Evolutionary conservation across 2,797 vertebrate species (phyloP).

Genomic region (Bovichtus diacanthus): DNA sequence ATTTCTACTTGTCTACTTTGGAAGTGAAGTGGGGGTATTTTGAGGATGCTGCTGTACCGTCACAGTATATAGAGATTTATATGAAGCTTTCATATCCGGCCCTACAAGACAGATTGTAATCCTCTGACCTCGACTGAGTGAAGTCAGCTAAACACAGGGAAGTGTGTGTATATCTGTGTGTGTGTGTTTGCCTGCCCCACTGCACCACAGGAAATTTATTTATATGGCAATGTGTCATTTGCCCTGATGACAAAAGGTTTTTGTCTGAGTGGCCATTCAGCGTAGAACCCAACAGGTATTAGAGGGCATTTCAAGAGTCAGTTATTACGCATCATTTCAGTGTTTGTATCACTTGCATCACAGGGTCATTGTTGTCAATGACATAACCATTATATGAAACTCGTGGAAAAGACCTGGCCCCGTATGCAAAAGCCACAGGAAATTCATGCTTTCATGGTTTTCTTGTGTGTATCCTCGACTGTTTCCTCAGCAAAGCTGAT

Average conservation of each 20-base stretch:
- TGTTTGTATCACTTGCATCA: conserved; percentile 2
- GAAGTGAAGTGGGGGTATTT: conserved; percentile 4
- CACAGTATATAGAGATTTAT: conserved; percentile 34
- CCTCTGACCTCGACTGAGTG: conserved; percentile 34
- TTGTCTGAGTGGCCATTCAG: conserved; percentile 25
- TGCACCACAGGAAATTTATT: conserved; percentile 39
- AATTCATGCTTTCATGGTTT: not conserved
- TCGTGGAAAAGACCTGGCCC: not conserved
- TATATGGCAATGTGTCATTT: conserved; percentile 33
- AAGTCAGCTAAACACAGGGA: conserved; percentile 35
- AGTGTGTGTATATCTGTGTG: conserved; percentile 7
- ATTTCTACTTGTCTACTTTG: conserved; percentile 8
- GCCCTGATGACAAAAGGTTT: conserved; percentile 31
- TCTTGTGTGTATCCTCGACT: not conserved
- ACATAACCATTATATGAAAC: conserved; percentile 6
- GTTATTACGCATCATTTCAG: conserved; percentile 23
- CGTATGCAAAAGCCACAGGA: conserved; percentile 6
- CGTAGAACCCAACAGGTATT: conserved; percentile 30
- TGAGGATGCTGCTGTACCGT: conserved; percentile 14
- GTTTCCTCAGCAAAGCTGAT: not conserved
- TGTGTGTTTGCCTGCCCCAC: not conserved
- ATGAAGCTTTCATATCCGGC: conserved; percentile 43
- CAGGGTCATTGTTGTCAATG: conserved; percentile 19
- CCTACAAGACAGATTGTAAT: conserved; percentile 44
- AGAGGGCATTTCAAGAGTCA: conserved; percentile 8